Conservation (phyloP, 2,888 invertebrate species). For the Gastracanthus pulcherrimus region DNA sequence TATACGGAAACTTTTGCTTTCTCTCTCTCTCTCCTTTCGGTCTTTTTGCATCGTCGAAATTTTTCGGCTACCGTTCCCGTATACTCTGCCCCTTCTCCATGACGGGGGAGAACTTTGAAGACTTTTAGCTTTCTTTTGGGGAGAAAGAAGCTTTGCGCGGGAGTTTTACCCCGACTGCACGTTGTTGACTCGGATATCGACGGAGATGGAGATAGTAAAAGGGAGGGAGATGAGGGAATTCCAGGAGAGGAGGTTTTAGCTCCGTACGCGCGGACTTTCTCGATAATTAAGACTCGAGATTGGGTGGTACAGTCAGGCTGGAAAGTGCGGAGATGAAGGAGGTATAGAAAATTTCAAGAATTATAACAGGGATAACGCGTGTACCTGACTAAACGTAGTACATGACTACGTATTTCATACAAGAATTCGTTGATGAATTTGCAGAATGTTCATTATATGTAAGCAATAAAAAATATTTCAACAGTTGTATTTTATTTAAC, state of each 20-base stretch:
- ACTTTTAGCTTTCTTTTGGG: not conserved
- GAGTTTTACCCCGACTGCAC: slow-evolving; percentile 1
- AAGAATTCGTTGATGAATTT: too few relatives aligned
- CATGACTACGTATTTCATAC: too few relatives aligned
- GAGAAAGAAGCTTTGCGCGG: not conserved
- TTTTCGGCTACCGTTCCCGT: too few relatives aligned
- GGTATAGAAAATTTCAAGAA: not conserved
- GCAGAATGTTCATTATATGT: too few relatives aligned
- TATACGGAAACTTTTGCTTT: not conserved
- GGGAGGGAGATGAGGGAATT: not conserved
- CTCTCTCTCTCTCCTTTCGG: not conserved
- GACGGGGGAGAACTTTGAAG: too few relatives aligned
- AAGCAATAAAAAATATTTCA: too few relatives aligned
- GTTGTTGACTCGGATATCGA: not conserved
- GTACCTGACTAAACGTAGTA: too few relatives aligned
- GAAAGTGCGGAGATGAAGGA: not conserved
- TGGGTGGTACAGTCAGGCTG: not conserved
- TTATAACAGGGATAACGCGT: too few relatives aligned
- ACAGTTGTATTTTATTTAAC: too few relatives aligned
- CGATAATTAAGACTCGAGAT: slow-evolving; percentile 4
- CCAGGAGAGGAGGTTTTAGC: not conserved
- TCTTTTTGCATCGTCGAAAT: not conserved
- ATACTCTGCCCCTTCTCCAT: too few relatives aligned
- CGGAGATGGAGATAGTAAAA: not conserved
- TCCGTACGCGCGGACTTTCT: not conserved